phyloP scores from a whole-genome alignment of 2,113 vertebrate genomes.

The Chionis minor region DNA sequence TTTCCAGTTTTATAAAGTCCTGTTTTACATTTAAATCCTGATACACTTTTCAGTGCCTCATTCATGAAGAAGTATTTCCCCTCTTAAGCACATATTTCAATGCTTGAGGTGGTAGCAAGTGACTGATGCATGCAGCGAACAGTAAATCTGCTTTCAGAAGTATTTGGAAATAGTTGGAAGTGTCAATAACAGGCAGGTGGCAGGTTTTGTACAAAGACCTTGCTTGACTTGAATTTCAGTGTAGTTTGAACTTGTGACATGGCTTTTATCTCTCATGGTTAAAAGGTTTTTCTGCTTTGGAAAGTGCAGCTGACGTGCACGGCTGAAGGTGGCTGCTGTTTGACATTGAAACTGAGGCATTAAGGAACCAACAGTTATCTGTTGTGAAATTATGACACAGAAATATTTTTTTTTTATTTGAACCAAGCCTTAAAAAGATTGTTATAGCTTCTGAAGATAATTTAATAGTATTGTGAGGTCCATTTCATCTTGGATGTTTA shows the following conservation, averaged over 20 bases:
- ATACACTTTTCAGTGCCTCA: neutral
- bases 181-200: neutral
- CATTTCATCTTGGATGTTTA: neutral
- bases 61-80: neutral
- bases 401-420: neutral
- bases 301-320: neutral
- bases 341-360: neutral
- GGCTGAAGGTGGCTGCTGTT: neutral
- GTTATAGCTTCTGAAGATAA: neutral
- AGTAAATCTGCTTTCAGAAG: neutral
- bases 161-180: neutral
- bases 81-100: neutral
- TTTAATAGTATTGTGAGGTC: neutral
- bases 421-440: neutral
- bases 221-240: conserved; percentile 51
- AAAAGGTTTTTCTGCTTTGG: neutral
- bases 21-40: neutral
- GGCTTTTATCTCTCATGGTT: neutral
- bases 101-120: neutral
- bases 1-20: neutral
- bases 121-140: neutral
- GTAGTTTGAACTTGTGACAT: conserved; percentile 5
- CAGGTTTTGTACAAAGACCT: conserved; percentile 7
- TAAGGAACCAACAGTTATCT: neutral
- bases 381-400: neutral